These are phyloP conservation scores for Colossoma macropomum DNA, from an alignment of 2,113 vertebrate genomes.

Conservation along the genomic window DNA sequence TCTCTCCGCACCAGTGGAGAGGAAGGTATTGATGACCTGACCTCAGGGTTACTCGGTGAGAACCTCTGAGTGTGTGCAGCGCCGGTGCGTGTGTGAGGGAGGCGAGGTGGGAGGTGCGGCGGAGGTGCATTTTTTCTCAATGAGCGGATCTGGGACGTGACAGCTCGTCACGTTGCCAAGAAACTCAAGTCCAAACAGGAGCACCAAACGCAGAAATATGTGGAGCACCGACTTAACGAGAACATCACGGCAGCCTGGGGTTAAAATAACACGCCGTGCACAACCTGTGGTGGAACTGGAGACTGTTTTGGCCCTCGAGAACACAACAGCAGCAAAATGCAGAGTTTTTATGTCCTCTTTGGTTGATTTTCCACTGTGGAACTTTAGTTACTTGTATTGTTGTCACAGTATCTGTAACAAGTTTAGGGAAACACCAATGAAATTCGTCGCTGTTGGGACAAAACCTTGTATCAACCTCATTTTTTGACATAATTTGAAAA, in stretches of 20 bases:
- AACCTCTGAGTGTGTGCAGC: not conserved
- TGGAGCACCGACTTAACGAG: conserved; percentile 27
- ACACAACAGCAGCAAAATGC: not conserved
- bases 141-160: conserved; percentile 27
- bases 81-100: conserved; percentile 4
- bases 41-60: not conserved
- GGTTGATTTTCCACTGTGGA: too few relatives aligned
- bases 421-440: too few relatives aligned
- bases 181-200: conserved; percentile 51
- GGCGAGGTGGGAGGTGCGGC: not conserved
- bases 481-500: too few relatives aligned
- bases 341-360: not conserved
- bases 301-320: not conserved
- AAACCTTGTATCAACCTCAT: too few relatives aligned
- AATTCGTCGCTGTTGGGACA: too few relatives aligned
- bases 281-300: not conserved
- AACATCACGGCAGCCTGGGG: not conserved
- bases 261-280: not conserved
- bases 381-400: too few relatives aligned
- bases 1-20: not conserved
- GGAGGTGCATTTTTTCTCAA: conserved; percentile 33
- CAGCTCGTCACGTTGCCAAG: conserved; percentile 36
- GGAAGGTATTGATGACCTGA: not conserved
- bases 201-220: conserved; percentile 43
- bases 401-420: too few relatives aligned